Percentiles rank a stretch among this genome's conserved stretches.
Evolutionary conservation across 2,888 invertebrate genomes (phyloP).

Genomic region (Drosophila austrosaltans): DNA sequence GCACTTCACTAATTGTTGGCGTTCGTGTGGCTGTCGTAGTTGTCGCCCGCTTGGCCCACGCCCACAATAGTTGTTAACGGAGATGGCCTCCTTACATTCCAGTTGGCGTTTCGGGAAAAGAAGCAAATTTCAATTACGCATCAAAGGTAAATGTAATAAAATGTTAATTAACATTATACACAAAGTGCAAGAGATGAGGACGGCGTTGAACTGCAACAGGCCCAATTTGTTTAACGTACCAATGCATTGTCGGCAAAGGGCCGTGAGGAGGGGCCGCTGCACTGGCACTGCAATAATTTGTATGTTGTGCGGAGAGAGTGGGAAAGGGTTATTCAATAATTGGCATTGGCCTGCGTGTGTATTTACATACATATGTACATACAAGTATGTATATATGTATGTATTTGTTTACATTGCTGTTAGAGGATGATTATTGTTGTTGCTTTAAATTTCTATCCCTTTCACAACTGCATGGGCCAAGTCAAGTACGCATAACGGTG

Average conservation of each 20-base stretch:
- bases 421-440: slow-evolving; percentile 3
- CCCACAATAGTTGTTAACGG: slow-evolving; percentile 26
- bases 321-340: slow-evolving; percentile 26
- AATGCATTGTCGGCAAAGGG: neutral
- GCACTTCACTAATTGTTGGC: slow-evolving; percentile 27
- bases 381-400: slow-evolving; percentile 1
- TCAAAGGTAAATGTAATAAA: slow-evolving; percentile 79
- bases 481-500: slow-evolving; percentile 60
- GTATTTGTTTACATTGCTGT: slow-evolving; percentile 48
- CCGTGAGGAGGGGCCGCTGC: neutral
- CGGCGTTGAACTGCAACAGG: neutral
- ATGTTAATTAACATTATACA: slow-evolving; percentile 37
- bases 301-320: neutral
- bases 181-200: slow-evolving; percentile 3
- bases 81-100: slow-evolving; percentile 81
- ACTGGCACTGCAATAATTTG: slow-evolving; percentile 6
- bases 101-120: slow-evolving; percentile 83
- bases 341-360: slow-evolving; percentile 16
- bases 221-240: neutral
- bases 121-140: slow-evolving; percentile 82
- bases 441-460: slow-evolving; percentile 10
- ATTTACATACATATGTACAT: slow-evolving; percentile 26
- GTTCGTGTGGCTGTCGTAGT: slow-evolving; percentile 6
- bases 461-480: slow-evolving; percentile 23
- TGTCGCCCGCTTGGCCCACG: slow-evolving; percentile 41